Percentiles rank a stretch among this genome's conserved stretches.
phyloP scores from a whole-genome alignment of 1,140 invertebrate genomes.

The Hyposmocoma kahamanoa region DNA sequence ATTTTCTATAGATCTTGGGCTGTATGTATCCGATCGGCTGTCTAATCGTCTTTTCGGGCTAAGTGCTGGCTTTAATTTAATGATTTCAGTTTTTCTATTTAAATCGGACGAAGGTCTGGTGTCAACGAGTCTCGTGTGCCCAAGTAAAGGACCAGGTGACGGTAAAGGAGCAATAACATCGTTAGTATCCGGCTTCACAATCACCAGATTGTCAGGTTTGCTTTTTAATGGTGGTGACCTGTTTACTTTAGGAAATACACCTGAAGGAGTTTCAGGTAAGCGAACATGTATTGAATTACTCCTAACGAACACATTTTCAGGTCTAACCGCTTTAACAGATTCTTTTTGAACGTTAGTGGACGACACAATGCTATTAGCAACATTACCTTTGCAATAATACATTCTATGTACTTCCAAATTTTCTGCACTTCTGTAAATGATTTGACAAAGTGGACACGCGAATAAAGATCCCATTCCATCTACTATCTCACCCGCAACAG shows the following conservation, averaged over 20 bases:
- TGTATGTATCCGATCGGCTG: slow-evolving; percentile 62
- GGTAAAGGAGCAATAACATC: slow-evolving; percentile 77
- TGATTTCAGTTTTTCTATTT: slow-evolving; percentile 41
- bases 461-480: slow-evolving; percentile 74
- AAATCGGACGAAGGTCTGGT: slow-evolving; percentile 46
- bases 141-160: slow-evolving; percentile 85
- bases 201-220: slow-evolving; percentile 74
- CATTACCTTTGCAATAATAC: slow-evolving; percentile 79
- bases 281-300: slow-evolving; percentile 75
- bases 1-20: slow-evolving; percentile 53
- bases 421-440: slow-evolving; percentile 79
- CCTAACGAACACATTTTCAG: slow-evolving; percentile 59
- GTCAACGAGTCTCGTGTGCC: slow-evolving; percentile 86
- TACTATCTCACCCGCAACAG: slow-evolving; percentile 48
- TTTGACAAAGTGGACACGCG: slow-evolving; percentile 78
- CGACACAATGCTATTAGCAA: slow-evolving; percentile 27
- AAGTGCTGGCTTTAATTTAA: slow-evolving; percentile 46
- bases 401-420: slow-evolving; percentile 80
- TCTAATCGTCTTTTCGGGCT: slow-evolving; percentile 63
- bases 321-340: slow-evolving; percentile 30
- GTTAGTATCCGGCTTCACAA: slow-evolving; percentile 71
- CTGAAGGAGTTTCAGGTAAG: slow-evolving; percentile 64
- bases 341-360: slow-evolving; percentile 43
- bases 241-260: slow-evolving; percentile 38
- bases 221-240: slow-evolving; percentile 54